Evolutionary conservation across 2,797 vertebrate genomes (phyloP).

Genomic region (Falco biarmicus): DNA sequence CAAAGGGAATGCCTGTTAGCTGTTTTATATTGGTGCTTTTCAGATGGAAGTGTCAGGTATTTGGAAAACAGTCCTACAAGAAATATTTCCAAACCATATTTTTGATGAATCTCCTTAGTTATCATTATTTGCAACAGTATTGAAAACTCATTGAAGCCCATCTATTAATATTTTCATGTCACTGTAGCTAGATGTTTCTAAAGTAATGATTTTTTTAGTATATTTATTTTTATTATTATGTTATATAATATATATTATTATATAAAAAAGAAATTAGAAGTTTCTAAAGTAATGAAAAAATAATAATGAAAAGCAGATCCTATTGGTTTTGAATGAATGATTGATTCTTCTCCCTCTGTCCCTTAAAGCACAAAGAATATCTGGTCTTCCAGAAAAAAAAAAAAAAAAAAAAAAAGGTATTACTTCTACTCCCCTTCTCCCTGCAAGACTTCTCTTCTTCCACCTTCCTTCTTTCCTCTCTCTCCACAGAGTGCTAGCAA

Average conservation of each 20-base stretch:
- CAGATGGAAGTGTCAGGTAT: background rate
- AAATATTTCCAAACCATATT: background rate
- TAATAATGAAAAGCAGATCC: background rate
- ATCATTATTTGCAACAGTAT: background rate
- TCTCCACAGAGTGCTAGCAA: background rate
- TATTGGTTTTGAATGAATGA: background rate
- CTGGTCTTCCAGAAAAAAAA: background rate
- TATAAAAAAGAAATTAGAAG: too few species aligned
- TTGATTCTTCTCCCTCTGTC: slow-evolving; percentile 21
- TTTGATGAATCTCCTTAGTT: background rate
- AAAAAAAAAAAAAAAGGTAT: background rate
- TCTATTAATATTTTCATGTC: slow-evolving; percentile 40
- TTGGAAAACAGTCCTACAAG: background rate
- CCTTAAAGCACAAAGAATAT: slow-evolving; percentile 33
- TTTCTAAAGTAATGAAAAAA: too few species aligned
- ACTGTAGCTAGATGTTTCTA: slow-evolving; percentile 1
- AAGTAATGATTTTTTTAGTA: too few species aligned
- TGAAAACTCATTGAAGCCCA: background rate
- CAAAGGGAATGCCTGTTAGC: background rate
- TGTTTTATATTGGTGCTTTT: background rate
- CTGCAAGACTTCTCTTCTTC: background rate
- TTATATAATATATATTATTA: too few species aligned
- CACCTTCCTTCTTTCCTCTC: background rate
- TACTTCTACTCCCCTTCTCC: background rate
- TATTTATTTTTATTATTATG: too few species aligned